Evolutionary conservation across 2,888 invertebrate species (phyloP).

Genomic region (Nymphalis c-album): DNA sequence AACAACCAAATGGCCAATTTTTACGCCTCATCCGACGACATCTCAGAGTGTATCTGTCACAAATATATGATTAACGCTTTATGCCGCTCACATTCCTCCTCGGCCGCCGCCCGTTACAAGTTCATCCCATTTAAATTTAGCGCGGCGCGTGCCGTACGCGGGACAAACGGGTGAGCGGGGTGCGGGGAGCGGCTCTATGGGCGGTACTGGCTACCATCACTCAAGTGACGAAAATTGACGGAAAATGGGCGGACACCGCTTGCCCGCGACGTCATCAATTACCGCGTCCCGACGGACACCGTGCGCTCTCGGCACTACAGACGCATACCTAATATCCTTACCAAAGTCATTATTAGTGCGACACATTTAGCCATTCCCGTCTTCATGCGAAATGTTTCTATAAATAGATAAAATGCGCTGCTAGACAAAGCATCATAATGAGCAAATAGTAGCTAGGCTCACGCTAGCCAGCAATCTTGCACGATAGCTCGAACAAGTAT

Average conservation of each 20-base stretch:
- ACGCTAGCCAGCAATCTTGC: constrained; percentile 64
- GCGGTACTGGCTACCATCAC: constrained; percentile 78
- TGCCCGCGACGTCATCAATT: constrained; percentile 81
- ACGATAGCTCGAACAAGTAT: constrained; percentile 69
- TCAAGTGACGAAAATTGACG: constrained; percentile 82
- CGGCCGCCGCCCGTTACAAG: constrained; percentile 76
- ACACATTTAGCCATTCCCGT: constrained; percentile 46
- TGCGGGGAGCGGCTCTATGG: constrained; percentile 51
- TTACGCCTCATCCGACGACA: constrained; percentile 57
- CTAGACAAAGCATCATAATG: constrained; percentile 64
- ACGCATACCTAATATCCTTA: constrained; percentile 72
- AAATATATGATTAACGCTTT: constrained; percentile 78
- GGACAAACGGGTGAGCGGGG: constrained; percentile 51
- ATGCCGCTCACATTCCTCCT: constrained; percentile 70
- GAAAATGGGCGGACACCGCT: constrained; percentile 81
- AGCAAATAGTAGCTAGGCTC: constrained; percentile 61
- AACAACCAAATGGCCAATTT: constrained; percentile 51
- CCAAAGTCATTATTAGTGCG: constrained; percentile 59
- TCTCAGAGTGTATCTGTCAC: constrained; percentile 73
- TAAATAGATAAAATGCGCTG: constrained; percentile 46
- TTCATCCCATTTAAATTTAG: constrained; percentile 81
- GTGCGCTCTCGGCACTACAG: constrained; percentile 55
- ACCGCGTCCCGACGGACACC: constrained; percentile 77
- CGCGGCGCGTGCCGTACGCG: constrained; percentile 75
- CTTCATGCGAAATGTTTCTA: constrained; percentile 33